Evolutionary conservation across 2,888 invertebrate species (phyloP).

Genomic region (Vandiemenella viatica): DNA sequence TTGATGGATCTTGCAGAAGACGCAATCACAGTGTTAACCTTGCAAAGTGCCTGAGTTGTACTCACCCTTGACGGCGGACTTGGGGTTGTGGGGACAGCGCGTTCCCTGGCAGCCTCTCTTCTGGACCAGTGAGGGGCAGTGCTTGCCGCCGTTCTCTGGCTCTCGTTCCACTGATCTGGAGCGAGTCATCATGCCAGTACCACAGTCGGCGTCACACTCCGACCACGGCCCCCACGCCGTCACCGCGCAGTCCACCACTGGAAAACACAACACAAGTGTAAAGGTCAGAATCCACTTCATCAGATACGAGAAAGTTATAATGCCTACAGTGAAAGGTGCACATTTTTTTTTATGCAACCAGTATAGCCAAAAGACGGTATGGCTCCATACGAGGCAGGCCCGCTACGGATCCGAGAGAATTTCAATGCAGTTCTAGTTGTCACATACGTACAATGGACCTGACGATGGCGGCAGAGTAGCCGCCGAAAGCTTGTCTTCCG

Average conservation of each 20-base stretch:
- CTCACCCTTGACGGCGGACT: conserved; percentile 46
- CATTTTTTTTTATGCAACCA: too few relatives aligned
- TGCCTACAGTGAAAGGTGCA: too few relatives aligned
- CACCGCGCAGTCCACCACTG: conserved; percentile 74
- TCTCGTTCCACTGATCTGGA: conserved; percentile 47
- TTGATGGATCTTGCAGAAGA: too few relatives aligned
- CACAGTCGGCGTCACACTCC: conserved; percentile 65
- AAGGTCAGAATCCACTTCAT: not conserved
- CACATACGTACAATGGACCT: too few relatives aligned
- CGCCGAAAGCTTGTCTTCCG: too few relatives aligned
- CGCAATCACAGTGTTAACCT: too few relatives aligned
- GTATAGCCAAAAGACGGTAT: too few relatives aligned
- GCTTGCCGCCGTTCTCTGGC: conserved; percentile 65
- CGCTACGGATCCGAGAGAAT: too few relatives aligned
- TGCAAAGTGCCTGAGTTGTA: conserved; percentile 7
- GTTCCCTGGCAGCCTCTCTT: conserved; percentile 66
- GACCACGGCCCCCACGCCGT: conserved; percentile 74
- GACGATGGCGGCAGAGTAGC: too few relatives aligned
- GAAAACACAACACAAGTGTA: conserved; percentile 23
- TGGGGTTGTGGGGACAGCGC: conserved; percentile 47
- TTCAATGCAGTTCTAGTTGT: too few relatives aligned
- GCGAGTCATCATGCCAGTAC: conserved; percentile 66
- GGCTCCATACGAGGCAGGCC: too few relatives aligned
- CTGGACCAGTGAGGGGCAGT: conserved; percentile 68
- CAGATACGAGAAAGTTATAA: not conserved